Evolutionary conservation across 2,113 vertebrate genomes (phyloP), one percentile per base, ranked within the genome.

Genomic region (Neodontobutis hainanensis): DNA sequence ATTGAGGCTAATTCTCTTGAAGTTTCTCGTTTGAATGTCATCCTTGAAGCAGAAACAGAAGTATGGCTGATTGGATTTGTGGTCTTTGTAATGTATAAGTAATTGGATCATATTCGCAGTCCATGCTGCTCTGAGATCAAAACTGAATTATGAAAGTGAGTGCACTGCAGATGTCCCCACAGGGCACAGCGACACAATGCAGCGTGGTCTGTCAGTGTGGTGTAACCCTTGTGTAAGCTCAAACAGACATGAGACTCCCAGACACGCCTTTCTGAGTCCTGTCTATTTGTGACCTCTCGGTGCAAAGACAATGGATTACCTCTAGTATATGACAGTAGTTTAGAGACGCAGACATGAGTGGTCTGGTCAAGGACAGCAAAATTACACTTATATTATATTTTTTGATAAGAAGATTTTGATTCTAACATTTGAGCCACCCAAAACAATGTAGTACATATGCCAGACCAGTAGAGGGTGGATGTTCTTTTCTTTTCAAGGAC

Each of bases 61-160:
- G 70, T 65, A 62, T 75, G 80, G 82, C 75, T 50, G n/a, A 36
- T 80, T 85, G 84, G 73, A 84, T 73, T n/a, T 49, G 50, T 45
- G 63, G 73, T 62, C 82, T 80, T 71, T 43, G 58, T 89, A 87
- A 89, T 81, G 83, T 70, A 70, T 66, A 73, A 83, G 81, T 87
- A 89, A 89, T 89, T 83, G 69, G 84, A 87, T 89, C 80, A 85
- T 83, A 70, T 77, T 81, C 70, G 72, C 74, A 61, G 73, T 44
- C 77, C 47, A 53, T 75, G 82, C 84, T 81, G 68, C 77, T 83
- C 78, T 75, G 67, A 34, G 61, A 68, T 71, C 74, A 45, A 85
- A 89, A 88, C 78, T 75, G 82, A 83, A 86, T 87, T 81, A 86
- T 85, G 68, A 74, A 70, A 68, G 70, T 70, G 70, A 35, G 55